Percentiles rank a stretch among this genome's conserved stretches.
phyloP scores from a whole-genome alignment of 2,888 invertebrate species.

The Zaprionus bogoriensis region DNA sequence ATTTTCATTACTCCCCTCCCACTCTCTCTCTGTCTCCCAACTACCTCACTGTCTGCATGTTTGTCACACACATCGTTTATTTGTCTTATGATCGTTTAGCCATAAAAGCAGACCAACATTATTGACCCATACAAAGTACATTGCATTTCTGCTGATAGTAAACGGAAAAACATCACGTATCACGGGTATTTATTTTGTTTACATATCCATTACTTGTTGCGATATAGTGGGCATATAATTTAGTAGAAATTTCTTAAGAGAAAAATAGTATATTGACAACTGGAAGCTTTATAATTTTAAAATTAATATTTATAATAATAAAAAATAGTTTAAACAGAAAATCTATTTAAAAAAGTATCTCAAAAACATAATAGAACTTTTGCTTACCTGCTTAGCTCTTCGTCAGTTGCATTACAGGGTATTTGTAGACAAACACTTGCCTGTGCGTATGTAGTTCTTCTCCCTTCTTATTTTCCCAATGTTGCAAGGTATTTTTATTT shows the following conservation, averaged over 20 bases:
- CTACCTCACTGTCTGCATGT: neutral
- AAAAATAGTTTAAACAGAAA: too few species aligned
- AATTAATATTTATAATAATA: too few species aligned
- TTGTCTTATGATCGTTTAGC: slow-evolving; percentile 4
- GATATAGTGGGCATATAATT: neutral
- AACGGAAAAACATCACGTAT: slow-evolving; percentile 40
- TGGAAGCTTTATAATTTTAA: too few species aligned
- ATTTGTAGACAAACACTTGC: neutral
- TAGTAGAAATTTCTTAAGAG: neutral
- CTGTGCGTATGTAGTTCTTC: neutral
- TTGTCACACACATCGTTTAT: slow-evolving; percentile 19
- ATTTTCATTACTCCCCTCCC: neutral
- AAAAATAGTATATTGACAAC: neutral
- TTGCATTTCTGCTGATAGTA: slow-evolving; percentile 18
- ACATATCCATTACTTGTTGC: slow-evolving; percentile 11
- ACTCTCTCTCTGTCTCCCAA: neutral
- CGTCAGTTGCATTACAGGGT: slow-evolving; percentile 3
- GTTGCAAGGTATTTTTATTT: slow-evolving; percentile 12
- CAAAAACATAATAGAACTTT: neutral
- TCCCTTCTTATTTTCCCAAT: slow-evolving; percentile 3
- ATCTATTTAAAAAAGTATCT: too few species aligned
- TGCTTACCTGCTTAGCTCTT: neutral
- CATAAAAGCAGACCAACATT: slow-evolving; percentile 28
- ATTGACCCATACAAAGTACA: slow-evolving; percentile 49
- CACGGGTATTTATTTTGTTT: slow-evolving; percentile 42